phyloP scores from a whole-genome alignment of 2,113 vertebrate genomes.

The Cnemophilus loriae region DNA sequence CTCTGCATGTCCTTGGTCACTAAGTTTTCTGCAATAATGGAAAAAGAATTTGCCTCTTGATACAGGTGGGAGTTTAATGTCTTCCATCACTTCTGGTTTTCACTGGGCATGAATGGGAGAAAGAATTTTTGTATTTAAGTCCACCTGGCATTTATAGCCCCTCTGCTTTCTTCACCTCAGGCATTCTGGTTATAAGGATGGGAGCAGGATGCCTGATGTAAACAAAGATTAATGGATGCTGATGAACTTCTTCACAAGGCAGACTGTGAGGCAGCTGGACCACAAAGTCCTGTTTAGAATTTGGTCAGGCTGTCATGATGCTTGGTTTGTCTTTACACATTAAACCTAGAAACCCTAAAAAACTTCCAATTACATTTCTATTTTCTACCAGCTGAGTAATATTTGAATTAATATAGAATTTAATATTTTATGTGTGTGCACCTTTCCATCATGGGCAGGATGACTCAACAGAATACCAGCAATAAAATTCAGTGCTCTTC shows the following conservation, averaged over 20 bases:
- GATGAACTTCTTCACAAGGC: neutral
- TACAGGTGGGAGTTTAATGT: neutral
- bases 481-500: neutral
- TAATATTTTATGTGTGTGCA: neutral
- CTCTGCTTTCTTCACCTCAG: neutral
- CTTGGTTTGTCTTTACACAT: neutral
- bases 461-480: neutral
- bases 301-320: neutral
- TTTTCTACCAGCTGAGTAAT: neutral
- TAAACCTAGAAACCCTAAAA: neutral
- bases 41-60: neutral
- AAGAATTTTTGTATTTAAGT: neutral
- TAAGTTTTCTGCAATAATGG: neutral
- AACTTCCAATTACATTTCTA: neutral
- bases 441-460: neutral
- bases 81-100: neutral
- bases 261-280: neutral
- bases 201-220: neutral
- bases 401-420: neutral
- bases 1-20: neutral
- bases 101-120: neutral
- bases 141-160: neutral
- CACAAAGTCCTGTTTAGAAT: neutral
- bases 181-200: neutral
- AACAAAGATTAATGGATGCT: neutral